Base-by-base conservation (phyloP, 2,113 vertebrate species). In the Arizona elegans region DNA sequence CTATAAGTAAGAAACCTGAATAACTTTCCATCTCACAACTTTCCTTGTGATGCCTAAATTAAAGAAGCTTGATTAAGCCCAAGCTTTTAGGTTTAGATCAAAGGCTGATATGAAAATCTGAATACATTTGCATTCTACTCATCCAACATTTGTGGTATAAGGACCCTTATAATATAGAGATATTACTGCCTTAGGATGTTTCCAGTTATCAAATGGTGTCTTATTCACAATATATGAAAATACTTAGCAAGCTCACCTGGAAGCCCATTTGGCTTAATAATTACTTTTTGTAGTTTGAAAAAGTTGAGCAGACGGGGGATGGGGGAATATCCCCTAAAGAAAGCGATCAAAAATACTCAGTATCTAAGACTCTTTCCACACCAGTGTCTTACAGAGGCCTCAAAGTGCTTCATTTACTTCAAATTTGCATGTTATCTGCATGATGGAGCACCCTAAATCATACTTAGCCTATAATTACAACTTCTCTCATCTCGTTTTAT, bases 41-140 rank as follows among this genome's bases (percentile, higher is more conserved):
- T 93, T 95, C 93, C 15, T 54, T 29, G 86, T 11, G 0, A 53
- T 53, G 1, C 1, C 55, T 86, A 11, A 86, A 91, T 87, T 95
- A 65, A 47, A 21, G 86, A 6, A 89, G 3, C 0, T 90, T 91
- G 0, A 92, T 89, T 75, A 95, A 85, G 26, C 70, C 0, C 89
- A 38, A 88, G 0, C 0, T 47, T 58, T 91, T 95, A 93, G 2
- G 0, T 86, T 38, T 54, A 86, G 23, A 92, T 91, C 9, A 88
- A 24, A 93, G 23, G 17, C 4, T 56, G 55, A 85, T 56, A 9
- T 1, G 5, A 90, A 1, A 24, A 47, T 92, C 92, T 89, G 89
- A 96, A 81, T 43, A 54, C 75, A 87, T 55, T 38, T 87, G 33
- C 81, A 87, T 87, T 52, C 0, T 87, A 24, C 33, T 92, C 0